Evolutionary conservation across 2,797 vertebrate genomes (phyloP), one percentile per base, ranked within the genome.

Genomic region (Enteromius argenteus): DNA sequence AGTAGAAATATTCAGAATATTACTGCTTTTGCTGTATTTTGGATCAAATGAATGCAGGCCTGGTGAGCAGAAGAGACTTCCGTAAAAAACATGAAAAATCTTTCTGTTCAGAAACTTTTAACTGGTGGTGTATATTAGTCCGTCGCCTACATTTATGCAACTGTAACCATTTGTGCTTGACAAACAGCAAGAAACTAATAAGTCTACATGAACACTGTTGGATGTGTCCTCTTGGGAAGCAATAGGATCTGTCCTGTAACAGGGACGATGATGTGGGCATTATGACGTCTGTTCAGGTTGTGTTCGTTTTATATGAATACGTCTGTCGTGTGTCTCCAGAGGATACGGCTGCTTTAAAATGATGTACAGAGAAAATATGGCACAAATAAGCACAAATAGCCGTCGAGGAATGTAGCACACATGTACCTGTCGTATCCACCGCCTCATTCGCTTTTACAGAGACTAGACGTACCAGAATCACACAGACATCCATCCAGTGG

Each of bases 231-330:
- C 71, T 64, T 60, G 71, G 58, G 64, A 71, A 78, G 74, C 68
- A 79, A 68, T 80, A 82, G 77, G 80, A 75, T 84, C 37, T 79
- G 74, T 89, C 91, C 89, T 92, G 89, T 37, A 89, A 90, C 74
- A 87, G 86, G 89, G 91, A 90, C 82, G 86, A 89, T 91, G 85
- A 90, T 92, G 80, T 90, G 95, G 96, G 95, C 95, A 96, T 96
- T 95, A 95, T 83, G 87, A 88, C 90, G 92, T 91, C 93, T 92
- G 91, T 93, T 94, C 92, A 93, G 90, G 86, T 91, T 94, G 84
- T 71, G 69, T 80, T 89, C 88, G 88, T 84, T n/a, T 51, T n/a
- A 84, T 86, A 84, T 88, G 72, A 80, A 92, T 86, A 87, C 87
- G 86, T 90, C 90, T 91, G 89, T 88, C 84, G 74, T 79, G 87